phyloP scores from a whole-genome alignment of 92 coral and sea anemone species.

The Paragorgia papillata region DNA sequence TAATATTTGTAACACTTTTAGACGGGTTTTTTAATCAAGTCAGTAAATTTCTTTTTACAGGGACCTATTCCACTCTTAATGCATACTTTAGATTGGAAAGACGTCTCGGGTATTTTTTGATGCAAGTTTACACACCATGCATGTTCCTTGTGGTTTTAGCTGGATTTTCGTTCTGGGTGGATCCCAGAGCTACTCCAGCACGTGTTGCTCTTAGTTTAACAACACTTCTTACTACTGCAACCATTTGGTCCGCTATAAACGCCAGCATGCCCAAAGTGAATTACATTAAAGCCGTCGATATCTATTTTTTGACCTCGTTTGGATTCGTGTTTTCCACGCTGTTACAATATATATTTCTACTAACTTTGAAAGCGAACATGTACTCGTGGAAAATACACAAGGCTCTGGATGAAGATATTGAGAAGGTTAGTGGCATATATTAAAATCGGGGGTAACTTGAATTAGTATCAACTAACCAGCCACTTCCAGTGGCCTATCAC shows the following conservation, averaged over 20 bases:
- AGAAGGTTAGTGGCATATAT: conserved; percentile 16
- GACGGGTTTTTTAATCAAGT: too few species aligned
- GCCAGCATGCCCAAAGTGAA: conserved; percentile 58
- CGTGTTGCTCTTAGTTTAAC: conserved; percentile 57
- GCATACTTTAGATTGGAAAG: conserved; percentile 45
- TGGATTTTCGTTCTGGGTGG: conserved; percentile 58
- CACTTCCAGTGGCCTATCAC: too few species aligned
- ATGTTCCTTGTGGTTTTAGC: conserved; percentile 55
- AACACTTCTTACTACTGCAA: conserved; percentile 52
- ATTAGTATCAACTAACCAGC: too few species aligned
- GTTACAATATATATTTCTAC: conserved; percentile 40
- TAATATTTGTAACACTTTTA: too few species aligned
- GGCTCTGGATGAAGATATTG: background rate
- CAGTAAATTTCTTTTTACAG: conserved; percentile 28
- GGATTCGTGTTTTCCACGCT: conserved; percentile 51
- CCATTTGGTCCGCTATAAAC: conserved; percentile 57
- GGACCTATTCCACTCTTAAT: conserved; percentile 38
- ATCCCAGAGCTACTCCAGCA: conserved; percentile 57
- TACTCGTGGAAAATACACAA: conserved; percentile 10
- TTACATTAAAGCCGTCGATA: conserved; percentile 56
- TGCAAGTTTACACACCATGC: conserved; percentile 55
- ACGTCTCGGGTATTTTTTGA: conserved; percentile 51
- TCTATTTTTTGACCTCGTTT: conserved; percentile 48
- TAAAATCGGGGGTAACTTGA: too few species aligned
- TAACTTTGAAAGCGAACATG: conserved; percentile 23